Conservation (phyloP, 2,888 invertebrate species). For the Liposcelis brunnea region DNA sequence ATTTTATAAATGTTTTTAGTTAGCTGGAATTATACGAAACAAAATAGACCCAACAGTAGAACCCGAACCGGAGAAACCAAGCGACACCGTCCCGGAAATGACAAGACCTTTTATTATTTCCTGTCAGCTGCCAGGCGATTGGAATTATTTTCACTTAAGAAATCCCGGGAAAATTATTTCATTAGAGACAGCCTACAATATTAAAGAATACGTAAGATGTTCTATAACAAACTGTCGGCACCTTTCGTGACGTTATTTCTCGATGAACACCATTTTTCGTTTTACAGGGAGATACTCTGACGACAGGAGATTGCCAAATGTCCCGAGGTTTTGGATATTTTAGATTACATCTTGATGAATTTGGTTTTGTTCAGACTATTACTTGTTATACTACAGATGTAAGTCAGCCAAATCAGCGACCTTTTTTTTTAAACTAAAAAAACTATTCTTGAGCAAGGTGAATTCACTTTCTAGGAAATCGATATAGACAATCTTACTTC, state of each 20-base stretch:
- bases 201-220: constrained; percentile 12
- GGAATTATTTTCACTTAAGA: constrained; percentile 38
- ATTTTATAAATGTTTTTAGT: constrained; percentile 13
- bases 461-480: constrained; percentile 30
- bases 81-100: constrained; percentile 22
- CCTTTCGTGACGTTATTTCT: background rate
- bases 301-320: constrained; percentile 33
- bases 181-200: constrained; percentile 23
- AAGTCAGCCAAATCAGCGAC: too few species aligned
- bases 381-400: constrained; percentile 41
- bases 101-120: constrained; percentile 24
- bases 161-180: constrained; percentile 39
- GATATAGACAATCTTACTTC: constrained; percentile 37
- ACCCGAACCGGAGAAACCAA: constrained; percentile 2
- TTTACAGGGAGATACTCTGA: constrained; percentile 36
- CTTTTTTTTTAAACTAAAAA: too few species aligned
- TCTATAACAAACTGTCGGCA: too few species aligned
- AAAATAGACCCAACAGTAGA: constrained; percentile 14
- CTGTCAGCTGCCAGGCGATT: constrained; percentile 39
- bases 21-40: constrained; percentile 17
- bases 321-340: constrained; percentile 36
- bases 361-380: constrained; percentile 36
- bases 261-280: too few species aligned
- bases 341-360: constrained; percentile 37
- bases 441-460: too few species aligned